Conservation (phyloP, 2,888 invertebrate species). For the Lithophane socia region DNA sequence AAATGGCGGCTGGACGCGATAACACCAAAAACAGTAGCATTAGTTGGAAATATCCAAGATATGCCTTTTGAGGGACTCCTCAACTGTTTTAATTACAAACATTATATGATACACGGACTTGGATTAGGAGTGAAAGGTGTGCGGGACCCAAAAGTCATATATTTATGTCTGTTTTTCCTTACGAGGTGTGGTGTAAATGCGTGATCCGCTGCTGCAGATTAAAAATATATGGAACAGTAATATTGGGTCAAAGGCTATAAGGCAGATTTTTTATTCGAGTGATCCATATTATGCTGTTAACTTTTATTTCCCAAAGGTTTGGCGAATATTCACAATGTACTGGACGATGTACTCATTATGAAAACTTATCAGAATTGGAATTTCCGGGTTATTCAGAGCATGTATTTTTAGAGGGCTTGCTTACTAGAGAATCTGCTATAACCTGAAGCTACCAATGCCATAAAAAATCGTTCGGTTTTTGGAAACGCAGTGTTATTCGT, state of each 20-base stretch:
- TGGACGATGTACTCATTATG: not conserved
- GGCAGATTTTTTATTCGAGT: not conserved
- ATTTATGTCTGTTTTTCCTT: constrained; percentile 45
- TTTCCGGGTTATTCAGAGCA: not conserved
- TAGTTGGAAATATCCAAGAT: constrained; percentile 80
- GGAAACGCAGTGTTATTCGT: not conserved
- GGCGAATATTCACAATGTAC: not conserved
- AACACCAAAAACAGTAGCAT: constrained; percentile 74
- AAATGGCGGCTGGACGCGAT: constrained; percentile 74
- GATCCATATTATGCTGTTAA: not conserved
- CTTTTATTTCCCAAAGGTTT: not conserved
- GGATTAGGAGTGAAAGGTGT: constrained; percentile 65
- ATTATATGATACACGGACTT: constrained; percentile 39
- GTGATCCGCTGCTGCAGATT: not conserved
- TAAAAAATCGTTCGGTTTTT: not conserved
- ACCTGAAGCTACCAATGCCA: not conserved
- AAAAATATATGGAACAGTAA: not conserved
- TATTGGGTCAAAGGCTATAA: not conserved
- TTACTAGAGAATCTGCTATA: not conserved
- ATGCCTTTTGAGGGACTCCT: constrained; percentile 76
- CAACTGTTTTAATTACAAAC: constrained; percentile 64
- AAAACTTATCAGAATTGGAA: not conserved
- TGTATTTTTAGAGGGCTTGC: not conserved
- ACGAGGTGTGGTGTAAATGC: constrained; percentile 2
- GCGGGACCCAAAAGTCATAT: constrained; percentile 31